Conservation (phyloP, 2,113 vertebrate genomes). For the Prietella phreatophila region DNA sequence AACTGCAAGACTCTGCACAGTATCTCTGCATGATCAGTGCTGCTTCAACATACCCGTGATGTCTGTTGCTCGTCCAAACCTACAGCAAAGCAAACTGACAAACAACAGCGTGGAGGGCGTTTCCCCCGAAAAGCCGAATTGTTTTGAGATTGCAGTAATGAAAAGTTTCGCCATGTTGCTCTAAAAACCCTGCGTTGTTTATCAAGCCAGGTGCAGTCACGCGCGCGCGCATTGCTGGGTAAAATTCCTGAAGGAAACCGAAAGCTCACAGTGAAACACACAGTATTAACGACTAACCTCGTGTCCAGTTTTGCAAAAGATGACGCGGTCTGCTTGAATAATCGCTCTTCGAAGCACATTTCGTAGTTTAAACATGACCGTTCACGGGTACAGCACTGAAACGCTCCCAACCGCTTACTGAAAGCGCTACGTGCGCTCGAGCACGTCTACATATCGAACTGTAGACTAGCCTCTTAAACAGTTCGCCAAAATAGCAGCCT, state of each 20-base stretch:
- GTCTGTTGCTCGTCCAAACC: not conserved
- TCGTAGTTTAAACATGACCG: constrained; percentile 30
- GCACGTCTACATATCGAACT: not conserved
- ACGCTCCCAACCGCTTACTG: not conserved
- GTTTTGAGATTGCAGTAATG: not conserved
- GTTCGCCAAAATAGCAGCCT: not conserved
- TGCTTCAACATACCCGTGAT: not conserved
- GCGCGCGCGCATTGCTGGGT: not conserved
- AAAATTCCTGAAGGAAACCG: not conserved
- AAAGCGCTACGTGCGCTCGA: constrained; percentile 10
- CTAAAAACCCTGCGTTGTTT: not conserved
- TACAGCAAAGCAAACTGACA: not conserved
- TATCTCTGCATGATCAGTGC: too few species aligned
- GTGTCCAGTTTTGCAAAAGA: not conserved
- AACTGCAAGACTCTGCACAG: not conserved
- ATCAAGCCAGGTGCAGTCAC: not conserved
- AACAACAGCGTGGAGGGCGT: not conserved
- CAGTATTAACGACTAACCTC: not conserved
- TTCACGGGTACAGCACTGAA: not conserved
- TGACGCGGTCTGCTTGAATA: not conserved
- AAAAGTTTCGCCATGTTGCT: not conserved
- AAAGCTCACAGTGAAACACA: too few species aligned
- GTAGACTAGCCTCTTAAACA: not conserved
- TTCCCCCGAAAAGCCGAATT: not conserved
- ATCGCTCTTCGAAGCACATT: constrained; percentile 7